Evolutionary conservation across 2,113 vertebrate species (phyloP), one percentile per base, ranked within the genome.

Genomic region (Epinephelus lanceolatus): DNA sequence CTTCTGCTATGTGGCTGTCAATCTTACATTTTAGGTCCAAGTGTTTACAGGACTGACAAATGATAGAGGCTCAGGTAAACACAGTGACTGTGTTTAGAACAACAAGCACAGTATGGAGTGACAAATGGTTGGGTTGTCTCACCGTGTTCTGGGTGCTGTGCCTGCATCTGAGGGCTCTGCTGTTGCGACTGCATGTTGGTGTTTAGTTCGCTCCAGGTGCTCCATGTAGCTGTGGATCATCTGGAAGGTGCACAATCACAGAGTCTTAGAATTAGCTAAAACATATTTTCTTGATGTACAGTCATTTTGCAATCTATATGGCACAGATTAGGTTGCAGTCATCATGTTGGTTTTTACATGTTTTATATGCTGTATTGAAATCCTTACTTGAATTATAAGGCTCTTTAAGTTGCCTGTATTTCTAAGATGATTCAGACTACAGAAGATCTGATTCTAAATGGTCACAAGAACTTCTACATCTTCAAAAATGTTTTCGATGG

Each of bases 161-260:
- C 91, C 92, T 12, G 96, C 91, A 71, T 99, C 98, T 57, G 96
- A 85, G 45, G 96, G 94, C 69, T 99, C 98, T 45, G 91, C 89
- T 71, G 95, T 93, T 2, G 90, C 93, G 2, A 90, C 81, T 60
- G 95, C 91, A 68, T 99, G 98, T 77, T 98, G 98, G 94, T 98
- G 95, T 96, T 99, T 99, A 65, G 95, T 96, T 85, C 98, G 96
- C 94, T 99, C 98, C 95, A 99, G 94, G 88, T 99, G 98, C 88
- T 99, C 98, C 98, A 99, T 99, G 80, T 99, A 99, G 96, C 97
- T 99, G 95, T 99, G 98, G 92, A 99, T 99, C 97, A 99, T 99
- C 98, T 99, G 93, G 61, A 85, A 83, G 47, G 19, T 3, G 52
- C 0, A 53, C 1, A 17, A n/a, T 47, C 0, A 23, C 5, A 67